These are phyloP conservation scores for Drosophila testacea DNA, from an alignment of 2,888 invertebrate genomes.

Conservation along the genomic window DNA sequence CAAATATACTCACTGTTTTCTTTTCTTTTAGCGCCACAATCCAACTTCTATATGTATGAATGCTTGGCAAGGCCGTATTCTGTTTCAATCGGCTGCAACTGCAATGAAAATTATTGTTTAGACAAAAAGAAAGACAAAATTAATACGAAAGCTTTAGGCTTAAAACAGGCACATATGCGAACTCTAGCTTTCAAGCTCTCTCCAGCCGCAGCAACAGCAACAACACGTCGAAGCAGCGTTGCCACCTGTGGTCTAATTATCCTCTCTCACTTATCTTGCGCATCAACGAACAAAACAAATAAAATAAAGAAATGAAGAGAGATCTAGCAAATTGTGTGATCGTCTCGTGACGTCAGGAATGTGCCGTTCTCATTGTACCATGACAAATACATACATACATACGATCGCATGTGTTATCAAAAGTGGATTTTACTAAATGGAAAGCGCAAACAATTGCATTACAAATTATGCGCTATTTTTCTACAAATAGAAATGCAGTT, in stretches of 20 bases:
- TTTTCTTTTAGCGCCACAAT: constrained; percentile 9
- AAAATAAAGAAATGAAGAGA: neutral
- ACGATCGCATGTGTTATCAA: constrained; percentile 59
- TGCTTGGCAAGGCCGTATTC: neutral
- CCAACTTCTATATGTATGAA: neutral
- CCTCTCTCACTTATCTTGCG: constrained; percentile 16
- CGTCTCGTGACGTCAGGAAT: constrained; percentile 54
- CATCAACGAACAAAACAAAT: constrained; percentile 25
- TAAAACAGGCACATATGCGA: neutral
- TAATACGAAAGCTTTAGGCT: constrained; percentile 14
- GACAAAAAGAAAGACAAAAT: neutral
- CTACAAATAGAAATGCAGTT: constrained; percentile 71
- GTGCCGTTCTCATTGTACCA: constrained; percentile 37
- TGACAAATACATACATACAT: constrained; percentile 15
- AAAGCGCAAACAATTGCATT: constrained; percentile 73
- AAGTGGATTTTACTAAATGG: constrained; percentile 59
- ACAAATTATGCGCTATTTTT: constrained; percentile 74
- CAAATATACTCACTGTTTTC: constrained; percentile 26
- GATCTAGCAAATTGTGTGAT: constrained; percentile 17
- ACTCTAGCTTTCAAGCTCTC: constrained; percentile 3
- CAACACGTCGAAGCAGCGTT: constrained; percentile 27
- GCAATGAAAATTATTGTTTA: constrained; percentile 24
- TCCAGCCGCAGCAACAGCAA: neutral
- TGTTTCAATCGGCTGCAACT: constrained; percentile 34
- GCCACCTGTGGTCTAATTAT: constrained; percentile 30